phyloP scores from a whole-genome alignment of 2,888 invertebrate genomes.

The Andrena dorsata region DNA sequence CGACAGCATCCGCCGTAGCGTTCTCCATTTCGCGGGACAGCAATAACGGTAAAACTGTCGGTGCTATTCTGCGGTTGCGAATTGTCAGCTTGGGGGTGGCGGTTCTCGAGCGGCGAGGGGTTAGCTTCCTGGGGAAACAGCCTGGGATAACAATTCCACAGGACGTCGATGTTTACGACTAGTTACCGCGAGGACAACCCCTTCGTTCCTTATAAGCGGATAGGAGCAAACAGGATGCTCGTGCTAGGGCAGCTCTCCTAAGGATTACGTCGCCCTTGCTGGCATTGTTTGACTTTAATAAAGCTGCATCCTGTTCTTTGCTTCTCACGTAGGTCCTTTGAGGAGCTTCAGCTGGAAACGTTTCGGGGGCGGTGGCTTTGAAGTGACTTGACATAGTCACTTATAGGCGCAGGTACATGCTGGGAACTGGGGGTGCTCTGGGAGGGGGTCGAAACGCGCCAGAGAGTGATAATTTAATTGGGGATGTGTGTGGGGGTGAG shows the following conservation, averaged over 20 bases:
- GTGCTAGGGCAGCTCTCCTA: slow-evolving; percentile 49
- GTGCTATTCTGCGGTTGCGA: slow-evolving; percentile 18
- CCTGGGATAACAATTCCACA: slow-evolving; percentile 55
- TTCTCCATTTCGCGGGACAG: slow-evolving; percentile 16
- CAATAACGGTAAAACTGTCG: slow-evolving; percentile 57
- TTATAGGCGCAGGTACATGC: too few relatives aligned
- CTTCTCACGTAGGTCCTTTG: background rate
- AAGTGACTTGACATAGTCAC: too few relatives aligned
- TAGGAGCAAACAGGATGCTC: slow-evolving; percentile 27
- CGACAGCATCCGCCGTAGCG: slow-evolving; percentile 12
- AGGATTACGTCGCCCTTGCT: slow-evolving; percentile 52
- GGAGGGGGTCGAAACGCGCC: too few relatives aligned
- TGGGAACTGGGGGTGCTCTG: too few relatives aligned
- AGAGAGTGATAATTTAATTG: too few relatives aligned
- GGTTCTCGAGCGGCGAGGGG: background rate
- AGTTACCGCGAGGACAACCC: slow-evolving; percentile 37
- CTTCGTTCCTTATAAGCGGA: slow-evolving; percentile 1
- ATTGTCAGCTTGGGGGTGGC: slow-evolving; percentile 3
- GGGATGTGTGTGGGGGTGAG: too few relatives aligned
- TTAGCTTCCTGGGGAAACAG: slow-evolving; percentile 34
- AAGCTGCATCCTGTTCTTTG: slow-evolving; percentile 40
- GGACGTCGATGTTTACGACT: slow-evolving; percentile 53
- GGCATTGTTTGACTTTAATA: slow-evolving; percentile 62
- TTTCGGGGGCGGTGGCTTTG: background rate
- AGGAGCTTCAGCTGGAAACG: background rate